Percentiles rank a stretch among this genome's conserved stretches.
Conservation (phyloP, 2,888 invertebrate genomes). For the Brachylomia viminalis region DNA sequence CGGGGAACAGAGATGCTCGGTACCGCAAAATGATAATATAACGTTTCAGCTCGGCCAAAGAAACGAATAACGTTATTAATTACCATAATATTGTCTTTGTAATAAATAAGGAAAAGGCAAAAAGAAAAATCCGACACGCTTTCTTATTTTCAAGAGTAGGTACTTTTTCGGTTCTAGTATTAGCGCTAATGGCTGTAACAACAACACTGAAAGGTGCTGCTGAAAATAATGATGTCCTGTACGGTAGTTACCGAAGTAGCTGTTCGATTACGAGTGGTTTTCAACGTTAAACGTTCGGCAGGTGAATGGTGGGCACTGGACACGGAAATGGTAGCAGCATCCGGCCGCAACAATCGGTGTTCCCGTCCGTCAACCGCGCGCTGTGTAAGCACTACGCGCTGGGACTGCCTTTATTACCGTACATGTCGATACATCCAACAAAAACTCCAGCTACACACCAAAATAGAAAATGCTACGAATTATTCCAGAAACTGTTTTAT, state of each 20-base stretch:
- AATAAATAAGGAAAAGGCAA: slow-evolving; percentile 50
- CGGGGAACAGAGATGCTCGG: slow-evolving; percentile 52
- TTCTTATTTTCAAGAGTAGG: slow-evolving; percentile 41
- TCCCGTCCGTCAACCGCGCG: slow-evolving; percentile 65
- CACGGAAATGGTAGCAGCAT: slow-evolving; percentile 84
- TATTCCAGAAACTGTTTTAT: slow-evolving; percentile 37
- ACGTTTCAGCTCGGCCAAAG: slow-evolving; percentile 41
- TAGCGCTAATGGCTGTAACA: slow-evolving; percentile 47
- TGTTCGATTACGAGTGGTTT: slow-evolving; percentile 76
- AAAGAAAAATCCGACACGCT: slow-evolving; percentile 19
- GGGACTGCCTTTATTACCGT: slow-evolving; percentile 22
- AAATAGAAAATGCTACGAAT: slow-evolving; percentile 33
- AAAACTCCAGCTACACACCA: slow-evolving; percentile 17
- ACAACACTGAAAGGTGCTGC: slow-evolving; percentile 45
- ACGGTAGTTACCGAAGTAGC: slow-evolving; percentile 75
- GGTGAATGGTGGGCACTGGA: slow-evolving; percentile 80
- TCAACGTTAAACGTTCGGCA: slow-evolving; percentile 69
- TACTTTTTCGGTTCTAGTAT: slow-evolving; percentile 42
- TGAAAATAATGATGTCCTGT: slow-evolving; percentile 66
- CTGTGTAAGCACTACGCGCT: slow-evolving; percentile 66
- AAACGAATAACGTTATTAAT: slow-evolving; percentile 60
- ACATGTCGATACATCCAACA: slow-evolving; percentile 38
- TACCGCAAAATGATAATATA: slow-evolving; percentile 49
- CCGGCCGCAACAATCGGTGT: slow-evolving; percentile 85
- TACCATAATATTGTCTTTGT: slow-evolving; percentile 56